phyloP scores from a whole-genome alignment of 1,140 invertebrate species.

The Apis dorsata region DNA sequence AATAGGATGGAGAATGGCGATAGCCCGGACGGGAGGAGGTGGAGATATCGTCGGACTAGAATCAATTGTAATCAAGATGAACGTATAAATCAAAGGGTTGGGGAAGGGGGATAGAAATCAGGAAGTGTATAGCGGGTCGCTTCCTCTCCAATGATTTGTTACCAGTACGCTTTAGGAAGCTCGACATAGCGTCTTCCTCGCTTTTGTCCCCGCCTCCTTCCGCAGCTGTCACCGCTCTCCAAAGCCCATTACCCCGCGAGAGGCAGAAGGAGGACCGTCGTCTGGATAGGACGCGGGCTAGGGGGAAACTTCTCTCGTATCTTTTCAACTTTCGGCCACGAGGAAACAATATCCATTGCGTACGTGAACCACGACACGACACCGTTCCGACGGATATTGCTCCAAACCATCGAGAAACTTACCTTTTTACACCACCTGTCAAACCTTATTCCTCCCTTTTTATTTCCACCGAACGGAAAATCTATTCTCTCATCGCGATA shows the following conservation, averaged over 20 bases:
- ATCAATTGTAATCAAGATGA: conserved; percentile 76
- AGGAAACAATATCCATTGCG: conserved; percentile 52
- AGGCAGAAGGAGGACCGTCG: conserved; percentile 28
- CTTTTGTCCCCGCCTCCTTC: conserved; percentile 43
- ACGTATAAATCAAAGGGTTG: conserved; percentile 70
- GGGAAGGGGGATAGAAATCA: conserved; percentile 36
- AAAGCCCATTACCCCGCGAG: conserved; percentile 38
- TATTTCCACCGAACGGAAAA: too few species aligned
- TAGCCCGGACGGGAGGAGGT: not conserved
- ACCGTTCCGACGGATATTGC: conserved; percentile 38
- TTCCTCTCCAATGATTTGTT: conserved; percentile 73
- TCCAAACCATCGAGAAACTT: conserved; percentile 33
- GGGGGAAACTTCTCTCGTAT: conserved; percentile 59
- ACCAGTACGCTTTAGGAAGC: conserved; percentile 63
- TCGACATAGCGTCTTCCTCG: conserved; percentile 44
- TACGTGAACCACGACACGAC: conserved; percentile 37
- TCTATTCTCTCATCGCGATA: too few species aligned
- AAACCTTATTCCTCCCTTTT: not conserved
- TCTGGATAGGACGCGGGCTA: conserved; percentile 6
- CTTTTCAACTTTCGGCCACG: conserved; percentile 59
- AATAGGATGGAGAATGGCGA: not conserved
- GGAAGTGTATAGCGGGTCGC: conserved; percentile 52
- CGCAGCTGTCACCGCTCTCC: conserved; percentile 39
- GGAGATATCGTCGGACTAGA: conserved; percentile 57
- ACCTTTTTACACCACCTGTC: conserved; percentile 41